Base-by-base conservation (phyloP, 2,113 vertebrate species). In the Paradoxurus hermaphroditus region DNA sequence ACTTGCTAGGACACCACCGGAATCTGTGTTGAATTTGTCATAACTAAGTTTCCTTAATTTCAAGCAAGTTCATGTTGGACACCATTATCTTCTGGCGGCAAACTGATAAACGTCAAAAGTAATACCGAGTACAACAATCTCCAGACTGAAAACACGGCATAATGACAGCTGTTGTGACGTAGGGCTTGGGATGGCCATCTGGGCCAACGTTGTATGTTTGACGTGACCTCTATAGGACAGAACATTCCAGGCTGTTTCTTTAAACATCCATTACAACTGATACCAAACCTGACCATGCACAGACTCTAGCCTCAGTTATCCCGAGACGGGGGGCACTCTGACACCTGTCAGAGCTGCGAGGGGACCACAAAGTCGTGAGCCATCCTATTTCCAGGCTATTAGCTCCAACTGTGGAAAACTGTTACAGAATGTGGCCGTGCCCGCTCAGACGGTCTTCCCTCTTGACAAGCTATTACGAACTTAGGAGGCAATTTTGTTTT, bases 241-340 rank as follows among this genome's bases (percentile, higher is more conserved):
- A 34, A 78, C 13, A 34, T n/a, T 62, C 31, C 2, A 86, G 73
- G 67, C 73, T 68, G 36, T 62, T 68, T 29, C 73, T 84, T 72
- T 65, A 92, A 93, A 97, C 68, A 94, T 49, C 73, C 0, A 34
- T 87, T 86, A 79, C 94, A 84, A 86, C 0, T 53, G 96, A 90
- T 41, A 92, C 92, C 39, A 73, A 63, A 68, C 39, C 0, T 3
- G 31, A 75, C 46, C 87, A 31, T 53, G 82, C 63, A 49, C 27
- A 70, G 36, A 84, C 67, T 51, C 53, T 36, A 95, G 46, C 44
- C 77, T 73, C 75, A 23, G 86, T 85, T 44, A 75, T 51, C 49
- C 1, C 0, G 56, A 67, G 53, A 46, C 59, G 62, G 11, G 84
- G 59, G 23, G 21, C 4, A 16, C 65, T 70, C 36, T 62, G 27